phyloP scores from a whole-genome alignment of 2,113 vertebrate species.

The Bagarius yarrelli region DNA sequence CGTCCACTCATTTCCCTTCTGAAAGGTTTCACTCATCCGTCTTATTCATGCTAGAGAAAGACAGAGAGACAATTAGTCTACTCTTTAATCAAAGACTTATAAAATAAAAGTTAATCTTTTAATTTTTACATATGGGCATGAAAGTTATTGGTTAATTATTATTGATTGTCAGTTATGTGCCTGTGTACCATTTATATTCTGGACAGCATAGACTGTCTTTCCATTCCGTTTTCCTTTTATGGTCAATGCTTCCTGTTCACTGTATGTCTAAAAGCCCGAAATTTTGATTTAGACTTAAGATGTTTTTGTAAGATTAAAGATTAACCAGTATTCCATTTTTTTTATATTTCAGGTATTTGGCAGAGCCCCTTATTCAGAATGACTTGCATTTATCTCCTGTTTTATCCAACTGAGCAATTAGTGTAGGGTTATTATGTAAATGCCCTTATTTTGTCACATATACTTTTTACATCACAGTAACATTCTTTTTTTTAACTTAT shows the following conservation, averaged over 20 bases:
- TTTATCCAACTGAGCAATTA: too few relatives aligned
- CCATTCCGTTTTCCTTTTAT: background rate
- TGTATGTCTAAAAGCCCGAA: too few relatives aligned
- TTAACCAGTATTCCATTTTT: too few relatives aligned
- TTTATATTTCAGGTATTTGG: too few relatives aligned
- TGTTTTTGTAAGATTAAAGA: too few relatives aligned
- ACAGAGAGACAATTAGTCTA: background rate
- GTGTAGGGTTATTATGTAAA: too few relatives aligned
- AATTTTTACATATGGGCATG: background rate
- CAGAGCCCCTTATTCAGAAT: too few relatives aligned
- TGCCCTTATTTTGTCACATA: too few relatives aligned
- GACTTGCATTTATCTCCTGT: too few relatives aligned
- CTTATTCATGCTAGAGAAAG: constrained; percentile 6
- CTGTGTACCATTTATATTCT: background rate
- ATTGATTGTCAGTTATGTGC: background rate
- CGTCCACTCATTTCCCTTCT: constrained; percentile 52
- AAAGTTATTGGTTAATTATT: background rate
- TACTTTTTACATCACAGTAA: too few relatives aligned
- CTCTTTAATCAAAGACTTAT: background rate
- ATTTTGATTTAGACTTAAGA: too few relatives aligned
- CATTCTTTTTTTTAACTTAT: too few relatives aligned
- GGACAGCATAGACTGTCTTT: background rate
- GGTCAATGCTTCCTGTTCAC: background rate
- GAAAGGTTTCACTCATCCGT: constrained; percentile 20
- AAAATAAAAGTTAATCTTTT: background rate